Conservation (phyloP, 2,113 vertebrate species). For the Perca fluviatilis region DNA sequence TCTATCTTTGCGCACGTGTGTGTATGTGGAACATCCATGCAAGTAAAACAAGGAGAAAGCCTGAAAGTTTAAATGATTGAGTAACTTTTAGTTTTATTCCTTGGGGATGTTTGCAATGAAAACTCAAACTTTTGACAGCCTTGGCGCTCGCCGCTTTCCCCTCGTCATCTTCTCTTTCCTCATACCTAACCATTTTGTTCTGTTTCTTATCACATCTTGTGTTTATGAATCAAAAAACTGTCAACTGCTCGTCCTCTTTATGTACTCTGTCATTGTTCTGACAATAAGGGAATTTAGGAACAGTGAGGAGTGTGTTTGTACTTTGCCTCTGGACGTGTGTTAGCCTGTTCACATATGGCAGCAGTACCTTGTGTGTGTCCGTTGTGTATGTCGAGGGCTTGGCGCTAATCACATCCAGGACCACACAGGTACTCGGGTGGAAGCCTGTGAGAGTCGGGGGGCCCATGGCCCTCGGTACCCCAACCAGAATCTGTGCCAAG, state of each 20-base stretch:
- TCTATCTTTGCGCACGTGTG: background rate
- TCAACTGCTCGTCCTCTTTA: slow-evolving; percentile 8
- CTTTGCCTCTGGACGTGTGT: too few species aligned
- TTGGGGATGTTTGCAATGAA: slow-evolving; percentile 63
- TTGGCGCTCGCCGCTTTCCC: slow-evolving; percentile 10
- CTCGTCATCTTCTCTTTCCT: background rate
- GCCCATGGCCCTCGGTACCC: slow-evolving; percentile 42
- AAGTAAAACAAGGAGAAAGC: slow-evolving; percentile 64
- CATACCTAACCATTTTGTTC: background rate
- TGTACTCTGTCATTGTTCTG: slow-evolving; percentile 22
- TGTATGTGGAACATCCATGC: slow-evolving; percentile 10
- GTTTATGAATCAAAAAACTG: slow-evolving; percentile 13
- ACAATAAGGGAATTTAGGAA: background rate
- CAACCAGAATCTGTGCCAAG: slow-evolving; percentile 69
- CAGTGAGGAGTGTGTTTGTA: slow-evolving; percentile 6
- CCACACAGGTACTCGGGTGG: slow-evolving; percentile 71
- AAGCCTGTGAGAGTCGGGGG: slow-evolving; percentile 30
- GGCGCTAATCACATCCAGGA: slow-evolving; percentile 75
- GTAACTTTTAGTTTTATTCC: slow-evolving; percentile 62
- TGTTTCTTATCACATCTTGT: slow-evolving; percentile 30
- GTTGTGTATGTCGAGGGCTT: slow-evolving; percentile 26
- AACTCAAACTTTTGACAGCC: slow-evolving; percentile 47
- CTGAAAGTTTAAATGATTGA: slow-evolving; percentile 68
- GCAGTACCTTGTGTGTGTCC: slow-evolving; percentile 34
- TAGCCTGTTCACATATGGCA: slow-evolving; percentile 38